Evolutionary conservation across 2,113 vertebrate genomes (phyloP).

Genomic region (Heteronetta atricapilla): DNA sequence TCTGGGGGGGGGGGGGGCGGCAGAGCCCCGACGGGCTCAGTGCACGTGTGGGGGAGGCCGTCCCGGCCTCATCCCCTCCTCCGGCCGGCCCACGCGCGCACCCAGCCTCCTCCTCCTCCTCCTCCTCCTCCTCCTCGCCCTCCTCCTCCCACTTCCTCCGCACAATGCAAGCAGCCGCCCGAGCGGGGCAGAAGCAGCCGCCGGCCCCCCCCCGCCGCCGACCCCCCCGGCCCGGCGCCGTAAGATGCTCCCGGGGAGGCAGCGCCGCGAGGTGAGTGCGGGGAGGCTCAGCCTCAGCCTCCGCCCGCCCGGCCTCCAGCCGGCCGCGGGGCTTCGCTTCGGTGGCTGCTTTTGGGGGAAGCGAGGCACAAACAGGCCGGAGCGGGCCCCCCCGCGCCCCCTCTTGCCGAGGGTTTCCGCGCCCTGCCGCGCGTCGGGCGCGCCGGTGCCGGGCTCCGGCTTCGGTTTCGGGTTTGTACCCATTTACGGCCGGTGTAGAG

Average conservation of each 20-base stretch:
- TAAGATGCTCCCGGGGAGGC: not conserved
- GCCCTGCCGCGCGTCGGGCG: not conserved
- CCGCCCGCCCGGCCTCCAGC: too few relatives aligned
- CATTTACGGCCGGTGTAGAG: slow-evolving; percentile 5
- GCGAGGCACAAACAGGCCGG: not conserved
- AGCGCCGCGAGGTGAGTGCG: slow-evolving; percentile 16
- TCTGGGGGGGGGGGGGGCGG: not conserved
- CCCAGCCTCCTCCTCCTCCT: not conserved
- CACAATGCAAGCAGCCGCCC: not conserved
- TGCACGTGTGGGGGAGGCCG: not conserved
- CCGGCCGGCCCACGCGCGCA: not conserved
- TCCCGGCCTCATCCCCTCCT: not conserved
- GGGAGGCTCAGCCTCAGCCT: not conserved
- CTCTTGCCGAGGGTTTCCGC: too few relatives aligned
- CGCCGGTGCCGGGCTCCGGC: not conserved
- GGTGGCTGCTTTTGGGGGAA: too few relatives aligned
- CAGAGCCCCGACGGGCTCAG: not conserved
- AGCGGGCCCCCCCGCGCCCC: not conserved
- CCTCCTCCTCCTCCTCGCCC: not conserved
- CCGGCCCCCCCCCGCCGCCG: not conserved
- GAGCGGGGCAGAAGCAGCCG: not conserved
- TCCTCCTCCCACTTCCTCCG: slow-evolving; percentile 45
- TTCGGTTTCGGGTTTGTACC: not conserved
- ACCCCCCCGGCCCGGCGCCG: not conserved
- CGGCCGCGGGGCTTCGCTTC: too few relatives aligned